Base-by-base conservation (phyloP, 2,888 invertebrate species). In the Magallana nippona region DNA sequence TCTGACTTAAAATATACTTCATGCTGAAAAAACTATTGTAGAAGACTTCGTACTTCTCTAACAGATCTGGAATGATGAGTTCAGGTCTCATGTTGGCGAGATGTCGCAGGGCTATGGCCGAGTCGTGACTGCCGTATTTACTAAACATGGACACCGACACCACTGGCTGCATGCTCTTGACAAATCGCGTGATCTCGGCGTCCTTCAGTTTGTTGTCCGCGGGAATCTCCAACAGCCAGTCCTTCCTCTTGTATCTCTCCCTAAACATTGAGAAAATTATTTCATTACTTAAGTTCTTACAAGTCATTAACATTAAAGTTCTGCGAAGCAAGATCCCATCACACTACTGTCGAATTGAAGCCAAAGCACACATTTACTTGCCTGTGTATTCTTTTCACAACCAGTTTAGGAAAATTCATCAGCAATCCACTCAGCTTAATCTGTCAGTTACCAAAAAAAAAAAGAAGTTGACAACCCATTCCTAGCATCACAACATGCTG, bases 71-170 rank as follows among this genome's bases (percentile, higher is more conserved):
- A 80, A 98, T 96, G 1, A 98, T 96, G 27, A 97, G 94, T 86
- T 97, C 96, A 0, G 98, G 98, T 85, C 98, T 95, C 82, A 98
- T 94, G 2, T 96, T 96, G 0, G 97, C 96, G 82, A 98, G 95
- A 93, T 96, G 95, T 89, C 97, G 96, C 85, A 98, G 95, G 0
- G 97, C 96, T 11, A 95, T 95, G 10, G 96, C 96, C 13, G 97
- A 96, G 22, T 95, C 95, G 10, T 95, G 93, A 77, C 95, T 94
- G 2, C 96, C 96, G 82, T 95, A 95, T 88, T 97, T 96, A 86
- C 96, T 96, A 95, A 97, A 98, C 94, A 98, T 96, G 0, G 97
- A 96, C 86, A 96, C 96, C 89, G 97, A 95, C 0, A 96, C 96
- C 19, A 97, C 96, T 32, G 97, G 96, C 87, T 97, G 95, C 88